A percentile compares a stretch with the other conserved stretches of the same genome.
These are phyloP conservation scores for Gadopsis marmoratus DNA, from an alignment of 2,797 vertebrate genomes.

Conservation along the genomic window DNA sequence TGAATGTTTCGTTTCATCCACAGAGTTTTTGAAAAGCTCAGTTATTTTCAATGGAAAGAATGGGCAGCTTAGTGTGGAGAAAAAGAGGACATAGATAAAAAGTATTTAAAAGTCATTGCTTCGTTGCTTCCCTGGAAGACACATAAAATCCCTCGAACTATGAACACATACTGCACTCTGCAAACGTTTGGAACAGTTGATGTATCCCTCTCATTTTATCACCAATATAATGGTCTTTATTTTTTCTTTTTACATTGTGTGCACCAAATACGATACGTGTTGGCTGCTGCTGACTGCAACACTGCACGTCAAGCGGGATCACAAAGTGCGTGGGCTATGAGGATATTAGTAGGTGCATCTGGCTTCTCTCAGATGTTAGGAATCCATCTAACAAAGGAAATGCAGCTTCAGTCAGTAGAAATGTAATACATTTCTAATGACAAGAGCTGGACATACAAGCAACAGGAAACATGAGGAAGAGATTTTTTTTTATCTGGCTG, in stretches of 20 bases:
- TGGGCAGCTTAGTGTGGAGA: background rate
- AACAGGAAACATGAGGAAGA: constrained; percentile 12
- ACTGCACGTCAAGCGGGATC: background rate
- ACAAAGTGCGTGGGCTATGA: background rate
- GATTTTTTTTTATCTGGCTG: constrained; percentile 6
- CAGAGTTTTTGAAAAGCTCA: background rate
- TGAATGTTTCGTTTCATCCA: background rate
- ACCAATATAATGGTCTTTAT: background rate
- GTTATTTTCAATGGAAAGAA: too few relatives aligned
- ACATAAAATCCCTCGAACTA: background rate
- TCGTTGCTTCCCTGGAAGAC: background rate
- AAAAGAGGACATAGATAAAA: background rate
- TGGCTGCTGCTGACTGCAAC: background rate
- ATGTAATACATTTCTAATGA: background rate
- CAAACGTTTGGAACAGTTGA: background rate
- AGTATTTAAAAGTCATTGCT: background rate
- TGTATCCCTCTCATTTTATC: background rate
- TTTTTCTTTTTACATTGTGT: background rate
- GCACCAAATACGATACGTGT: background rate
- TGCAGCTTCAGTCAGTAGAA: background rate
- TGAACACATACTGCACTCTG: background rate
- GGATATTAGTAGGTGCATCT: background rate
- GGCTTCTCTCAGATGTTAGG: background rate
- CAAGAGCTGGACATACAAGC: background rate
- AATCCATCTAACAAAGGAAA: constrained; percentile 1